Evolutionary conservation across 2,888 invertebrate species (phyloP).

Genomic region (Lochmaea capreae): DNA sequence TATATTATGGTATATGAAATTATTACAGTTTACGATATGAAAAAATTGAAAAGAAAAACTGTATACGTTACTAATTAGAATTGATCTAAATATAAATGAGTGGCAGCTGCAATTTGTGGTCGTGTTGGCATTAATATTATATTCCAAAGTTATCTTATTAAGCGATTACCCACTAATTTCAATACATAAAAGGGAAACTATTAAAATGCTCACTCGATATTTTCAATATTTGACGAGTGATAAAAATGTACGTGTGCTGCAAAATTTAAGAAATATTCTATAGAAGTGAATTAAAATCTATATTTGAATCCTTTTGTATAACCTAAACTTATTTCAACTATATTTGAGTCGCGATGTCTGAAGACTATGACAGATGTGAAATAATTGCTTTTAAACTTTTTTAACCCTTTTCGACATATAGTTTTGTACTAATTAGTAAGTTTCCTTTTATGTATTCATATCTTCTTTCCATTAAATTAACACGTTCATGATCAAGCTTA

Average conservation of each 20-base stretch:
- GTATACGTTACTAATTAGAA: conserved; percentile 15
- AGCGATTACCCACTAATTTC: conserved; percentile 6
- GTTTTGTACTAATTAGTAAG: neutral
- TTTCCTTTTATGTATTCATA: neutral
- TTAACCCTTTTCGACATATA: neutral
- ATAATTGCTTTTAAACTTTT: neutral
- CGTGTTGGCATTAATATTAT: conserved; percentile 15
- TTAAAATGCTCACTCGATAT: neutral
- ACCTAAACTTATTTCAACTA: too few species aligned
- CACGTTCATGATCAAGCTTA: neutral
- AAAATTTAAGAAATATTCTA: too few species aligned
- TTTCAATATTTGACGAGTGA: neutral
- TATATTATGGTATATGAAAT: neutral
- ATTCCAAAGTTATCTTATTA: conserved; percentile 23
- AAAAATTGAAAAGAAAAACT: neutral
- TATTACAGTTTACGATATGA: conserved; percentile 1
- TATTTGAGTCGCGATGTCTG: too few species aligned
- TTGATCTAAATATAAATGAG: conserved; percentile 23
- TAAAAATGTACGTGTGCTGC: too few species aligned
- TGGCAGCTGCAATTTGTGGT: conserved; percentile 26
- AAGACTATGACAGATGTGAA: neutral
- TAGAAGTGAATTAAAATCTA: too few species aligned
- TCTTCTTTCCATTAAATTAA: neutral
- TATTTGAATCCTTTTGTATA: too few species aligned
- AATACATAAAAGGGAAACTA: conserved; percentile 1